phyloP scores from a whole-genome alignment of 2,113 vertebrate genomes.

The Neopipo cinnamomea region DNA sequence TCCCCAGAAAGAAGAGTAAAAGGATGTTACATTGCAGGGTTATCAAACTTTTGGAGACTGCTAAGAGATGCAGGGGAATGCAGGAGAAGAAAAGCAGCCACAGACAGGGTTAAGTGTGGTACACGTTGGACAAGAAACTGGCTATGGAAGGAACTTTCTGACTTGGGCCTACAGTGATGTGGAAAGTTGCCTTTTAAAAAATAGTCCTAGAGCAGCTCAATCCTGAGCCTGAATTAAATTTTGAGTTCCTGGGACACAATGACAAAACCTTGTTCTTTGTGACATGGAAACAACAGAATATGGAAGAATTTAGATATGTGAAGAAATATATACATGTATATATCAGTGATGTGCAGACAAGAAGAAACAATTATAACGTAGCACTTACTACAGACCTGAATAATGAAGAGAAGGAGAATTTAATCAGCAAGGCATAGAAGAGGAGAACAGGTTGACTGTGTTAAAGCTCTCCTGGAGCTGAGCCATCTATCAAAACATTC shows the following conservation, averaged over 20 bases:
- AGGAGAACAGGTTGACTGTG: background rate
- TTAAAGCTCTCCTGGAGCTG: slow-evolving; percentile 1
- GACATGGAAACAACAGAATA: background rate
- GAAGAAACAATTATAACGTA: background rate
- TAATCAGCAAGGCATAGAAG: background rate
- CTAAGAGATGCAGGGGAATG: background rate
- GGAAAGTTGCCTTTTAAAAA: background rate
- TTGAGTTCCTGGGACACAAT: background rate
- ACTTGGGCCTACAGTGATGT: background rate
- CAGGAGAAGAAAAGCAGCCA: background rate
- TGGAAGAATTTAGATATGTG: background rate
- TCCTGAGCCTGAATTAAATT: background rate
- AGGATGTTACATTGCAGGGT: background rate
- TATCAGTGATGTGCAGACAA: background rate
- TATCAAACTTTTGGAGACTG: background rate
- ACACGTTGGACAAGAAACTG: background rate
- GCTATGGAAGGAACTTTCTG: background rate
- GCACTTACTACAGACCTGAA: background rate
- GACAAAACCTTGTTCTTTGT: background rate
- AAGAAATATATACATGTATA: background rate
- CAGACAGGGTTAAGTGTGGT: background rate
- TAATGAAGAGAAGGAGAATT: background rate
- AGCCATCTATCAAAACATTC: slow-evolving; percentile 35
- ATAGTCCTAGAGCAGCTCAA: background rate
- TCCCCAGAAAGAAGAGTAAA: background rate